These are phyloP conservation scores for Portunus trituberculatus DNA, from an alignment of 1,140 invertebrate species.

Conservation along the genomic window DNA sequence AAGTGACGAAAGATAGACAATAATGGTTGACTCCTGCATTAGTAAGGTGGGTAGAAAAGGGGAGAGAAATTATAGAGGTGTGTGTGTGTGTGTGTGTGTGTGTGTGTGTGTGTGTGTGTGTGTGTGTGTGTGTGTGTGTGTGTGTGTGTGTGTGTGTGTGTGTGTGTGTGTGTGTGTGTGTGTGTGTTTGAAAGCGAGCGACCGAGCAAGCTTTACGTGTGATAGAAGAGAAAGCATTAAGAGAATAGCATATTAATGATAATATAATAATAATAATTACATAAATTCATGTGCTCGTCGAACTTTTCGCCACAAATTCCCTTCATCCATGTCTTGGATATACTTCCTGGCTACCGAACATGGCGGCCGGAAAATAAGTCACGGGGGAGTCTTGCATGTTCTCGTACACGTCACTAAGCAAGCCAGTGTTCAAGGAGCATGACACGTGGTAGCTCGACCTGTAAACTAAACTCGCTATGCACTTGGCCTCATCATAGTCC, in stretches of 20 bases:
- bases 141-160: slow-evolving; percentile 35
- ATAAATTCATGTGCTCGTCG: not conserved
- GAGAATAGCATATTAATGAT: not conserved
- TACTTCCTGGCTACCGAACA: not conserved
- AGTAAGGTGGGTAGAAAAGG: too few relatives aligned
- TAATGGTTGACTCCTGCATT: too few relatives aligned
- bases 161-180: not conserved
- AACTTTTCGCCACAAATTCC: not conserved
- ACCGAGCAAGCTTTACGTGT: not conserved
- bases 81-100: too few relatives aligned
- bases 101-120: too few relatives aligned
- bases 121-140: not conserved
- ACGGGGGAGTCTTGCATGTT: not conserved
- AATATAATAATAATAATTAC: too few relatives aligned
- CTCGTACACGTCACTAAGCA: not conserved
- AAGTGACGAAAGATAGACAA: too few relatives aligned
- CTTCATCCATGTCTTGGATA: not conserved
- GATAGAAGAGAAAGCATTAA: not conserved
- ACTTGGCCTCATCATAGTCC: not conserved
- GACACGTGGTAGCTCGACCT: not conserved
- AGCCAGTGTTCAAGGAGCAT: not conserved
- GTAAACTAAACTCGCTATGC: not conserved
- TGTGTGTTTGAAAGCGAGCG: not conserved
- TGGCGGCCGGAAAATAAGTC: not conserved
- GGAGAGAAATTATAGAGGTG: too few relatives aligned